Percentiles rank a stretch among this genome's conserved stretches.
Conservation (phyloP, 2,113 vertebrate species). For the Pipra filicauda region DNA sequence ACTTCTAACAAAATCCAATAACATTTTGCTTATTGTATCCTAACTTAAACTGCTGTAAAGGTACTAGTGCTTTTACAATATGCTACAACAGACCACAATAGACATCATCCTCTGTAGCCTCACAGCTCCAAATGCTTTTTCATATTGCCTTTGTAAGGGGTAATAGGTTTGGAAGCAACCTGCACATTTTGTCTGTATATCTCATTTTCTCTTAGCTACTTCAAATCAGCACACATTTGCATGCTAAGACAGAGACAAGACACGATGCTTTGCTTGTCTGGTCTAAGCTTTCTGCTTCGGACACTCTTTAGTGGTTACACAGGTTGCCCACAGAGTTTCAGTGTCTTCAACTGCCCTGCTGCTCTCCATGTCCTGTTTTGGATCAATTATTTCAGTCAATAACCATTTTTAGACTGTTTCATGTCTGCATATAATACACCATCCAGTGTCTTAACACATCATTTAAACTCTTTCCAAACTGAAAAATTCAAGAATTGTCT, state of each 20-base stretch:
- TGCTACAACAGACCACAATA: neutral
- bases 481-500: conserved; percentile 3
- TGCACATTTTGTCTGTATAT: neutral
- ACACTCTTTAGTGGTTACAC: rapidly evolving
- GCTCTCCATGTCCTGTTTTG: neutral
- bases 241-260: neutral
- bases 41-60: neutral
- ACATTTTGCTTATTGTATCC: neutral
- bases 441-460: neutral
- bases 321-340: neutral
- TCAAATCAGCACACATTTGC: neutral
- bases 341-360: rapidly evolving
- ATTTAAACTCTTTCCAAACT: neutral
- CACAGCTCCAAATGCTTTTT: neutral
- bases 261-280: neutral
- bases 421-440: neutral
- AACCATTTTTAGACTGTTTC: neutral
- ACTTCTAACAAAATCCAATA: neutral
- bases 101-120: neutral
- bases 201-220: neutral
- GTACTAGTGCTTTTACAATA: neutral
- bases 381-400: conserved; percentile 34
- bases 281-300: neutral
- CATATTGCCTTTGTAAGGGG: neutral
- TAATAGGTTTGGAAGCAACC: neutral